Evolutionary conservation across 2,797 vertebrate genomes (phyloP).

Genomic region (Threskiornis aethiopicus): DNA sequence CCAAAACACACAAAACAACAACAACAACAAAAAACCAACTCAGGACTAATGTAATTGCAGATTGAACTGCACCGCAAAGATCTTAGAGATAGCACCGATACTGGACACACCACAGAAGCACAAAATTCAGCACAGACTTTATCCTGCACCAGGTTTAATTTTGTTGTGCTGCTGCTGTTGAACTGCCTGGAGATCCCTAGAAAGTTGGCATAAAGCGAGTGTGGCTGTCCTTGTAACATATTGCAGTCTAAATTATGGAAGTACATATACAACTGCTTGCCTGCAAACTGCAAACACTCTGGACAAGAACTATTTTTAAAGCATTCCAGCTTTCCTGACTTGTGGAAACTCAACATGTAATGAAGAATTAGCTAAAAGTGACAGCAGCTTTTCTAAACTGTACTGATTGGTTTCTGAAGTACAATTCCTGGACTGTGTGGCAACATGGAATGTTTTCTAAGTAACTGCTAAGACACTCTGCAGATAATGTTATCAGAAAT

Average conservation of each 20-base stretch:
- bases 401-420: not conserved
- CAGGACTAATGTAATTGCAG: not conserved
- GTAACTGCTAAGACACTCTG: not conserved
- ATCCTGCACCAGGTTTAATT: not conserved
- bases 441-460: not conserved
- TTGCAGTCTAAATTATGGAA: not conserved
- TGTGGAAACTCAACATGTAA: not conserved
- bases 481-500: not conserved
- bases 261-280: not conserved
- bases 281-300: not conserved
- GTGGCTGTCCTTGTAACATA: not conserved
- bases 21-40: not conserved
- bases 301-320: not conserved
- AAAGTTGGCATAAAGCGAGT: not conserved
- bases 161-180: not conserved
- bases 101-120: not conserved
- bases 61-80: not conserved
- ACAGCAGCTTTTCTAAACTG: not conserved
- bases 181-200: not conserved
- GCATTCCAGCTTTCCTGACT: not conserved
- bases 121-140: not conserved
- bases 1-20: not conserved
- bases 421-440: not conserved
- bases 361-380: not conserved
- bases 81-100: not conserved